phyloP scores from a whole-genome alignment of 2,888 invertebrate genomes.

The Tipula confusa region DNA sequence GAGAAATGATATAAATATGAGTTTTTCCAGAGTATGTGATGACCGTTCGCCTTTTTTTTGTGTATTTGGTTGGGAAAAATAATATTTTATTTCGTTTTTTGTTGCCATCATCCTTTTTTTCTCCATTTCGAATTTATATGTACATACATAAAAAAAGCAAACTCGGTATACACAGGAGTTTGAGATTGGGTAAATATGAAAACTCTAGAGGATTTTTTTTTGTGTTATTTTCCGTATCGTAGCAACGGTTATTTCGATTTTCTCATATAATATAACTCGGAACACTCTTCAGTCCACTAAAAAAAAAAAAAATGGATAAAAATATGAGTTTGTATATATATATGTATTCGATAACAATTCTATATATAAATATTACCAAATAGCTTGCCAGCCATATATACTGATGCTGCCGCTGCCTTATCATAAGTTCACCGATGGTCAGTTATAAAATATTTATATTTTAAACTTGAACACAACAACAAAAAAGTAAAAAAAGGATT shows the following conservation, averaged over 20 bases:
- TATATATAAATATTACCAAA: neutral
- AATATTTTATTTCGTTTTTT: constrained; percentile 21
- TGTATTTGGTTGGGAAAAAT: constrained; percentile 25
- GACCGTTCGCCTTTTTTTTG: constrained; percentile 17
- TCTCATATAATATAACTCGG: constrained; percentile 1
- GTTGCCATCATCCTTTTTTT: constrained; percentile 15
- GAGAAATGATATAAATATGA: constrained; percentile 20
- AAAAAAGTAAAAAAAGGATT: neutral
- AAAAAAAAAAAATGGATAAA: neutral
- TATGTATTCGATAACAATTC: neutral
- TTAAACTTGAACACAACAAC: neutral
- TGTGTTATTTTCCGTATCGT: constrained; percentile 3
- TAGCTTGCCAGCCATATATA: neutral
- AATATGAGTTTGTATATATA: neutral
- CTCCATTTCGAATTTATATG: constrained; percentile 6
- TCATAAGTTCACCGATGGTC: constrained; percentile 25
- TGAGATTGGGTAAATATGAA: constrained; percentile 25
- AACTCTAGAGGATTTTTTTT: constrained; percentile 14
- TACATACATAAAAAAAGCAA: neutral
- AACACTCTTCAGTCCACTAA: constrained; percentile 25
- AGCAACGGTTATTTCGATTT: constrained; percentile 8
- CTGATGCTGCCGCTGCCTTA: neutral
- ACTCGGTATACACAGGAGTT: neutral
- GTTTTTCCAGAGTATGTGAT: constrained; percentile 20
- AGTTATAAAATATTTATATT: constrained; percentile 25